Base-by-base conservation (phyloP, 2,797 vertebrate genomes). In the Rhadinocentrus ornatus region DNA sequence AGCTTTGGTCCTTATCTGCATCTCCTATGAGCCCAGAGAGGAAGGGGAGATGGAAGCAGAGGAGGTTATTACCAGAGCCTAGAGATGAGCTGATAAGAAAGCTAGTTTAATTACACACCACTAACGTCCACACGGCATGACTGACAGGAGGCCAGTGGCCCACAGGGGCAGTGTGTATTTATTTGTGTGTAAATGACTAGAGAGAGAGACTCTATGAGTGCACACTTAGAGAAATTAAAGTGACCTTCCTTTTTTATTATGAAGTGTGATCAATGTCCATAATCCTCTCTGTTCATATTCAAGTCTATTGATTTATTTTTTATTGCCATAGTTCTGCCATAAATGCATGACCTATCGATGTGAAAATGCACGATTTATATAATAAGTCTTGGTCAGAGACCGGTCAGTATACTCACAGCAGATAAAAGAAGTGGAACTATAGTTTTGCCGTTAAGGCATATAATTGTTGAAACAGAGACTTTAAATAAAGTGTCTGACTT, bases 51-150 rank as follows among this genome's bases (percentile, higher is more conserved):
- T 82, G 82, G 89, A 81, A 75, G 88, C 82, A 71, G 71, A 85
- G 89, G 71, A 86, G 83, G 86, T 93, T 93, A 91, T 91, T 92
- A 88, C 87, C 71, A 62, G 69, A 82, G 88, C 90, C 89, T 90
- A 83, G 81, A 93, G 93, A 93, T 92, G 85, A 80, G 85, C 63
- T 35, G 89, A 93, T 94, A 93, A 93, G 87, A 56, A 52, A 64
- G 85, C 82, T 73, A 73, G 79, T 89, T 92, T 93, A 93, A 93
- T 94, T 93, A 91, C 89, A 84, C 79, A 78, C 73, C 32, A 46
- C 83, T 78, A 89, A 76, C 84, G 80, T 75, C 78, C 63, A 31
- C 75, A 53, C 86, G 69, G 59, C 62, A 3, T 71, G 82, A 74
- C 79, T 87, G 75, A 87, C 81, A 67, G 82, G 66, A 76, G 74